These are phyloP conservation scores for Maconellicoccus hirsutus DNA, from an alignment of 1,140 invertebrate genomes.

Conservation along the genomic window DNA sequence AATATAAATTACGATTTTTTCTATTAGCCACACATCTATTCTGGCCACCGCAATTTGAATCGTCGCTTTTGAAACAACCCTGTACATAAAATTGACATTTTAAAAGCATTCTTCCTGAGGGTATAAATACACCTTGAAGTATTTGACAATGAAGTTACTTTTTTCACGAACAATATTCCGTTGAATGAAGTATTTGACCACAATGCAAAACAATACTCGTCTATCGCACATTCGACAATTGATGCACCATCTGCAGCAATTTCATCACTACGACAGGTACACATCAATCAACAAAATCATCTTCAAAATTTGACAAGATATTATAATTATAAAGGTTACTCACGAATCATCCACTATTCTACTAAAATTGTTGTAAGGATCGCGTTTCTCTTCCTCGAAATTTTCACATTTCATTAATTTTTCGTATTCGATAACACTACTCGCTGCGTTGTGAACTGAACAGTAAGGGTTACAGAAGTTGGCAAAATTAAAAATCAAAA, in stretches of 20 bases:
- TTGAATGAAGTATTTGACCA: not conserved
- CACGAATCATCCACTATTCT: not conserved
- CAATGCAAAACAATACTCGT: not conserved
- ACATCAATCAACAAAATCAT: no score
- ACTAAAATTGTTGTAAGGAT: not conserved
- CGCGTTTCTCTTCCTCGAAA: not conserved
- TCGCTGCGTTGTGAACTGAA: no score
- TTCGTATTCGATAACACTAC: no score
- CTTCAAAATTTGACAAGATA: no score
- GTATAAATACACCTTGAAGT: no score
- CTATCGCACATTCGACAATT: not conserved
- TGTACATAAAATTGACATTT: not conserved
- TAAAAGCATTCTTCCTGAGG: no score
- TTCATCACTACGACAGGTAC: not conserved
- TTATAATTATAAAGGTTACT: no score
- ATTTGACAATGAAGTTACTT: no score
- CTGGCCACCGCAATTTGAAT: not conserved
- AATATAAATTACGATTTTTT: conserved; percentile 43
- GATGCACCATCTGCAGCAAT: not conserved
- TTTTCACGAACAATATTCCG: not conserved
- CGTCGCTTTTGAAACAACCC: not conserved
- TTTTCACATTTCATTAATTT: not conserved
- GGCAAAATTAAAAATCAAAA: no score
- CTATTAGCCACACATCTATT: not conserved
- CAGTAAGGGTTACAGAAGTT: no score